These are phyloP conservation scores for Masnerella sp. DNA, from an alignment of 2,888 invertebrate species.

Conservation along the genomic window DNA sequence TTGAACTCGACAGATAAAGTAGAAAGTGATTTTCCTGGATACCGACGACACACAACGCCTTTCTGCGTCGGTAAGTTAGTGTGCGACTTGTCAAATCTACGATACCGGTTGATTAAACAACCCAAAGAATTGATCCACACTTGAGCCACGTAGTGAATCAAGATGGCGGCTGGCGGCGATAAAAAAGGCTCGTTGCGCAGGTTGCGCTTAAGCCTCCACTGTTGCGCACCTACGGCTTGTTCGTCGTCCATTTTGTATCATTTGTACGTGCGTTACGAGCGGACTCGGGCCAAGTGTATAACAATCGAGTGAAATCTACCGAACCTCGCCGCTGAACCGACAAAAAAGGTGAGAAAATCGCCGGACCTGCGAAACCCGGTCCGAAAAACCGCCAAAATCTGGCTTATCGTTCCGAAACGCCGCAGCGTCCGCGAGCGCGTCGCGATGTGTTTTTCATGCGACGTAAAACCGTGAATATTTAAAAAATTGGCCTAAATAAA, in stretches of 20 bases:
- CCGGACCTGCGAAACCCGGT: no score
- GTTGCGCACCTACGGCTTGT: constrained; percentile 23
- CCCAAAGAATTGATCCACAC: no score
- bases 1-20: no score
- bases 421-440: neutral
- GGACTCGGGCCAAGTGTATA: constrained; percentile 6
- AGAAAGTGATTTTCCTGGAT: no score
- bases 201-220: constrained; percentile 27
- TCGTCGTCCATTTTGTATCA: constrained; percentile 42
- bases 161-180: constrained; percentile 23
- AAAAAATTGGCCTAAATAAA: no score
- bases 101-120: no score
- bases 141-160: constrained; percentile 23
- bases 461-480: no score
- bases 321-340: constrained; percentile 2
- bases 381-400: no score
- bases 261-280: constrained; percentile 18
- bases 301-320: neutral
- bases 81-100: no score
- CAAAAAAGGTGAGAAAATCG: constrained; percentile 16
- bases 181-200: constrained; percentile 20
- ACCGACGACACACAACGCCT: no score
- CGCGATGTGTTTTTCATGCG: no score
- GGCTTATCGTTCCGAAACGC: neutral
- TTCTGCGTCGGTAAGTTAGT: no score